phyloP scores from a whole-genome alignment of 1,140 invertebrate genomes.

The Drosophila fuyamai region DNA sequence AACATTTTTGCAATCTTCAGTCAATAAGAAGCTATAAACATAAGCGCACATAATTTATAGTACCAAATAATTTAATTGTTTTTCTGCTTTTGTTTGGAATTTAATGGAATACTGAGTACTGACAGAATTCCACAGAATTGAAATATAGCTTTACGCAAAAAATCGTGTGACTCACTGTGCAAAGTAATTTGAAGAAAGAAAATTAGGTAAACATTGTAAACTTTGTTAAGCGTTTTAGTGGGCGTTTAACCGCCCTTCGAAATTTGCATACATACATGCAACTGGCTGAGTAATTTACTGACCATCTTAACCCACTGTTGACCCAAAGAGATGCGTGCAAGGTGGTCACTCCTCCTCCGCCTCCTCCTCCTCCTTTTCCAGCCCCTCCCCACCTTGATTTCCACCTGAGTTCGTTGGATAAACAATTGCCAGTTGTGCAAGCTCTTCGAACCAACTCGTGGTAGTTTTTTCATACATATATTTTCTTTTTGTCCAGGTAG shows the following conservation, averaged over 20 bases:
- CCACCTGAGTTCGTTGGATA: slow-evolving; percentile 19
- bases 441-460: slow-evolving; percentile 13
- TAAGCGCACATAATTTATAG: neutral
- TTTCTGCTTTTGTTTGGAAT: slow-evolving; percentile 1
- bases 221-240: slow-evolving; percentile 1
- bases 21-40: slow-evolving; percentile 5
- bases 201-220: slow-evolving; percentile 21
- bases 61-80: slow-evolving; percentile 1
- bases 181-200: neutral
- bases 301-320: slow-evolving; percentile 12
- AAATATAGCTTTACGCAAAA: neutral
- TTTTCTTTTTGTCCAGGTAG: neutral
- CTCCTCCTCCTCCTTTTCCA: neutral
- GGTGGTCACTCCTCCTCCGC: slow-evolving; percentile 9
- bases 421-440: slow-evolving; percentile 38
- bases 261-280: slow-evolving; percentile 40
- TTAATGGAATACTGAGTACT: neutral
- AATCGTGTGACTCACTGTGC: slow-evolving; percentile 17
- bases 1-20: no score
- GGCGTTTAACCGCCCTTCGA: neutral
- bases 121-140: neutral
- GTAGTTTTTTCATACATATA: neutral
- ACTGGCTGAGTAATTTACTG: slow-evolving; percentile 3
- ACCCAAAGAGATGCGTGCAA: slow-evolving; percentile 28
- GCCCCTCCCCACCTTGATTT: slow-evolving; percentile 1